Base-by-base conservation (phyloP, 2,888 invertebrate genomes). In the Gari tellinella region DNA sequence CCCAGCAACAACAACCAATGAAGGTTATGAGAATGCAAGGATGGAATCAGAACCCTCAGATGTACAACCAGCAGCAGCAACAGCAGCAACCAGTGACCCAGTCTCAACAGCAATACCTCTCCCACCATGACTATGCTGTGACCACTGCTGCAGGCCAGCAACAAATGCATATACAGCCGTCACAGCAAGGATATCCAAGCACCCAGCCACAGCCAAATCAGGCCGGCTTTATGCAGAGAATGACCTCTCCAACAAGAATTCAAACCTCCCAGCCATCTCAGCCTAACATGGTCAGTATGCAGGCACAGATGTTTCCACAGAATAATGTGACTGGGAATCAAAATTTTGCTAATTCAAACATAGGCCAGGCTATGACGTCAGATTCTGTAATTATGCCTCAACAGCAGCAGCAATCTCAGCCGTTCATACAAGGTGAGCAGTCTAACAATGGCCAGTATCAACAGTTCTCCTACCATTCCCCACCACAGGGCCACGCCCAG, bases 101-200 rank as follows among this genome's bases (percentile, higher is more conserved):
- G 53, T 40, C 62, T 26, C 62, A 62, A 15, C 62, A 62, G 43
- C 62, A 72, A 19, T 84, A 84, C 63, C 80, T 85, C 67, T 68
- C 81, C 10, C 88, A 87, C 41, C 84, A 79, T 49, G 85, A 86
- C 43, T 86, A 86, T 75, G 74, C 79, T 70, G 78, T 82, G 75
- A 81, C 80, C 15, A 75, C 61, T 51, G 37, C 72, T 23, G 45
- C 62, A 23, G 52, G 46, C 52, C 82, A 78, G 40, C 78, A 77
- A 26, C 64, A 58, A 37, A 70, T 65, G 25, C 72, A 72, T 37
- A 77, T 74, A 43, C 61, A 76, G 62, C 72, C 65, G 21, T 46
- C 80, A 40, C 75, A 75, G 37, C 81, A 81, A 62, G 53, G 60
- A 21, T 64, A 63, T 25, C 64, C 63, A 41, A 40, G 40, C 37